Evolutionary conservation across 2,797 vertebrate species (phyloP), one percentile per base, ranked within the genome.

Genomic region (Xyrichtys novacula): DNA sequence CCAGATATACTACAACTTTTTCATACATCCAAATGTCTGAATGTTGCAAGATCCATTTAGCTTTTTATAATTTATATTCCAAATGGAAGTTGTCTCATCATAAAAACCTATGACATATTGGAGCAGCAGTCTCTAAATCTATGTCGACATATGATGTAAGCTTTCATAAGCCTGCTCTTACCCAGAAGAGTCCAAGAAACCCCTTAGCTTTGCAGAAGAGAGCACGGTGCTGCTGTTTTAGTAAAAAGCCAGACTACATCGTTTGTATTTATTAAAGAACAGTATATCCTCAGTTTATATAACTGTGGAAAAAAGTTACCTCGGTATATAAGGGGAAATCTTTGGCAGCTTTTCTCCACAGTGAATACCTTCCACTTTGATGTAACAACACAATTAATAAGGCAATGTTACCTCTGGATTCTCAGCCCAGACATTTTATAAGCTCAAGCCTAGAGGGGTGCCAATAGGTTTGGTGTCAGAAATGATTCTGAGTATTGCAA

Each of bases 351-450:
- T 16, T 15, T 57, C 29, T 67, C 22, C 2, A 20, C 40, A 19
- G 14, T n/a, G 36, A n/a, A 57, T 12, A 16, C 12, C 14, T 17
- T 44, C 1, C 4, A 56, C 7, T 28, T 26, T 32, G 25, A 59
- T 60, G 55, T 64, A 4, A 26, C 6, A 55, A 32, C 43, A 28
- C 10, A 65, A 32, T 42, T 52, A 65, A 61, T 61, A 50, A 56
- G 22, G 25, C 22, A 71, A 32, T 50, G 23, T 31, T 44, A 31
- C 16, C 55, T 55, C 44, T 52, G 25, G 25, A 65, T n/a, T 65
- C 29, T 60, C 17, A 32, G 34, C n/a, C 14, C 25, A 20, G 38
- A 25, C 28, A 42, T 20, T 34, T 9, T 65, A n/a, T 42, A 43
- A 29, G 54, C 54, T 67, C 38, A 22, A 44, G 43, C 66, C 55